A percentile compares a stretch with the other conserved stretches of the same genome.
Evolutionary conservation across 1,140 invertebrate species (phyloP).

Genomic region (Drosophila triauraria): DNA sequence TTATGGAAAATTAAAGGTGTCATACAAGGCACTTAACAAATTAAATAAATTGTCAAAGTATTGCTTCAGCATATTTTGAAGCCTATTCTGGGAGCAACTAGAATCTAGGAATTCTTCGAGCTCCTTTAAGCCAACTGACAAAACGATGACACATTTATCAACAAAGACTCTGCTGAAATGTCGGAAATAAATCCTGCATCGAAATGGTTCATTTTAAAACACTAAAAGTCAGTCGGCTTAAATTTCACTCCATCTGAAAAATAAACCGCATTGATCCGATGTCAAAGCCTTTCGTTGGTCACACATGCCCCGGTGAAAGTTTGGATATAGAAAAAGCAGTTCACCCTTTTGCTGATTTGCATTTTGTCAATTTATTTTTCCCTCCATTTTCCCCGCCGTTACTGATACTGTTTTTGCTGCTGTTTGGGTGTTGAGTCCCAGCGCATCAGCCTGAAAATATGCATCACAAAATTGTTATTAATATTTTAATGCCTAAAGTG

Average conservation of each 20-base stretch:
- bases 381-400: conserved; percentile 2
- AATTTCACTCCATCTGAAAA: conserved; percentile 7
- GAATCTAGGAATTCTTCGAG: background rate
- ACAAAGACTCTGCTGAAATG: background rate
- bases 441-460: conserved; percentile 67
- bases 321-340: conserved; percentile 24
- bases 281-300: conserved; percentile 25
- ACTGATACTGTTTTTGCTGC: conserved; percentile 13
- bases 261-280: conserved; percentile 8
- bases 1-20: background rate
- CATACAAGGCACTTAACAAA: background rate
- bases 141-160: background rate
- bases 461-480: conserved; percentile 76
- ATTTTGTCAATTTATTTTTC: conserved; percentile 59
- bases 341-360: conserved; percentile 48
- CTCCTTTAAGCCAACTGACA: background rate
- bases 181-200: background rate
- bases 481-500: conserved; percentile 75
- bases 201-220: conserved; percentile 11
- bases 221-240: conserved; percentile 4
- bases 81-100: background rate
- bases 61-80: too few species aligned
- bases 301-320: conserved; percentile 16
- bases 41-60: background rate
- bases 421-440: conserved; percentile 29